Percentiles rank a stretch among this genome's conserved stretches.
These are phyloP conservation scores for Xerus inauris DNA, from an alignment of 2,113 vertebrate genomes.

Conservation along the genomic window DNA sequence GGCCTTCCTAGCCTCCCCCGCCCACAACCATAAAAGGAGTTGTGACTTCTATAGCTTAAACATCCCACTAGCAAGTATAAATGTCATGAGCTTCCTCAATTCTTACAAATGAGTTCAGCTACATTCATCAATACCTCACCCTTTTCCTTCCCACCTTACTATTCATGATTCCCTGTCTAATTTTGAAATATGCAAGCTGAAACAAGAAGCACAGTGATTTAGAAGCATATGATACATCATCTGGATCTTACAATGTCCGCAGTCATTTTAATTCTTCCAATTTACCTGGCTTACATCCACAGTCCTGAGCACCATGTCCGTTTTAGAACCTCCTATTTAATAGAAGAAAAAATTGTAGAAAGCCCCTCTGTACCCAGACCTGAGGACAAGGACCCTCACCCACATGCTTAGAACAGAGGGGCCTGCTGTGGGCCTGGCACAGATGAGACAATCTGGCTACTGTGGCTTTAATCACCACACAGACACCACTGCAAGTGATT, in stretches of 20 bases:
- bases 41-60: background rate
- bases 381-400: background rate
- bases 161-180: background rate
- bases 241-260: background rate
- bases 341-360: background rate
- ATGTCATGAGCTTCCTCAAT: background rate
- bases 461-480: background rate
- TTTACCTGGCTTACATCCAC: background rate
- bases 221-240: background rate
- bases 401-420: background rate
- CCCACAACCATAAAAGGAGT: background rate
- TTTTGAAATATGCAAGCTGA: background rate
- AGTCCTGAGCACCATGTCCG: background rate
- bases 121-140: background rate
- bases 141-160: background rate
- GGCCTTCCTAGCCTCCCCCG: background rate
- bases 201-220: background rate
- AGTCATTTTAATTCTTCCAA: background rate
- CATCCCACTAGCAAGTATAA: background rate
- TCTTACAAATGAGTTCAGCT: background rate
- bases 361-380: background rate
- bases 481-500: background rate
- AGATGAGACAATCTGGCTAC: background rate
- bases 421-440: background rate
- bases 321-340: background rate